Evolutionary conservation across 1,140 invertebrate genomes (phyloP), one percentile per base, ranked within the genome.

Genomic region (Cephus cinctus): DNA sequence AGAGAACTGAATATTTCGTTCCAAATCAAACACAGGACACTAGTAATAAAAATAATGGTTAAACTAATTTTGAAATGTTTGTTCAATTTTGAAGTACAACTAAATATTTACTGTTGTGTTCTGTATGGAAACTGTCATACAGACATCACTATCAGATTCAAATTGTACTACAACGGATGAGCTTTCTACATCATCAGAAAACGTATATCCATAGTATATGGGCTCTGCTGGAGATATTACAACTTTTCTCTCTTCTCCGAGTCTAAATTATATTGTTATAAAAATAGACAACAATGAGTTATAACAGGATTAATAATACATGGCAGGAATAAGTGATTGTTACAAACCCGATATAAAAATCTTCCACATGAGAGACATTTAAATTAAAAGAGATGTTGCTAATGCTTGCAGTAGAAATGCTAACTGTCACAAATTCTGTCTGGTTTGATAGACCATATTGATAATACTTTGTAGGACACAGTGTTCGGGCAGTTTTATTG

Each of bases 11-110:
- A 86, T 77, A 59, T 83, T 84, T 50, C 73, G 67, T 15, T 84
- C 82, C 27, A 83, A 69, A 62, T 86, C 84, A 71, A 81, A 83
- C 2, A 85, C 81, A 22, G 84, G 84, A 64, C 83, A 86, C 83
- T 85, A 23, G 52, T 36, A 69, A 66, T 59, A 41, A 47, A 49
- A 53, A 36, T 34, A 41, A 22, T 9, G 47, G 38, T 15, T 35
- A 27, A 23, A 16, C 16, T 27, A 25, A 16, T 31, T 27, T 14
- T 21, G 23, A n/a, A n/a, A 1, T 41, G 3, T 21, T 25, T 32
- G 19, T 32, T 5, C 41, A 38, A 47, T 46, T 18, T 20, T n/a
- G 47, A 19, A 8, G 4, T 12, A 31, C 2, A 40, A 9, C 23
- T 16, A 14, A 30, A 15, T 15, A 54, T 73, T 69, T 66, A 84